phyloP scores from a whole-genome alignment of 2,797 vertebrate genomes.

The Aselliscus stoliczkanus region DNA sequence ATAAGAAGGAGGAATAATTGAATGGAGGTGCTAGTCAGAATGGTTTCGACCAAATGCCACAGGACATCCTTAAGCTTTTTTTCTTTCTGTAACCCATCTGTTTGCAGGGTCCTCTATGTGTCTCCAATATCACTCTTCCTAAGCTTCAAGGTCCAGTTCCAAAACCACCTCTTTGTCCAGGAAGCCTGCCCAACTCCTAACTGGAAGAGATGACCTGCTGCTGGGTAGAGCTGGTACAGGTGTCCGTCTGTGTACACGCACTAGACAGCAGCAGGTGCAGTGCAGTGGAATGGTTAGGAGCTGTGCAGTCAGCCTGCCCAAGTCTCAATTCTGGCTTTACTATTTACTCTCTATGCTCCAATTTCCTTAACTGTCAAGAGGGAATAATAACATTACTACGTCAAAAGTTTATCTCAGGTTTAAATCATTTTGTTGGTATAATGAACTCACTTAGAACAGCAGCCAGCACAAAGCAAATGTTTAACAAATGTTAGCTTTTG shows the following conservation, averaged over 20 bases:
- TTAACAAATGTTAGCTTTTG: not conserved
- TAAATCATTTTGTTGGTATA: not conserved
- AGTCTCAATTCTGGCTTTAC: not conserved
- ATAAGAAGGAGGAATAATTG: not conserved
- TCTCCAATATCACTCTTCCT: not conserved
- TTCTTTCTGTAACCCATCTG: not conserved
- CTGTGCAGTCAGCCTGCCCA: not conserved
- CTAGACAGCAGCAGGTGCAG: accelerated
- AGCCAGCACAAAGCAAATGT: not conserved
- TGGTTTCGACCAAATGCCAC: not conserved
- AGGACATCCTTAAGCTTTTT: not conserved
- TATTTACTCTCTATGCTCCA: not conserved
- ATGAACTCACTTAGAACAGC: not conserved
- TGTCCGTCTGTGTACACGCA: accelerated
- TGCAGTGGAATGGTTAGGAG: accelerated
- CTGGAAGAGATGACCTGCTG: not conserved
- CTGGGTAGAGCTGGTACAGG: not conserved
- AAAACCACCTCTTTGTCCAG: not conserved
- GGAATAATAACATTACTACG: not conserved
- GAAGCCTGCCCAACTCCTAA: not conserved
- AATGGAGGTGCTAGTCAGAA: not conserved
- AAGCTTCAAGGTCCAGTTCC: not conserved
- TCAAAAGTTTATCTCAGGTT: not conserved
- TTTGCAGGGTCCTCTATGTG: not conserved
- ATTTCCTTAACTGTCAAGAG: not conserved